Conservation (phyloP, 2,113 vertebrate species). For the Sander lucioperca region DNA sequence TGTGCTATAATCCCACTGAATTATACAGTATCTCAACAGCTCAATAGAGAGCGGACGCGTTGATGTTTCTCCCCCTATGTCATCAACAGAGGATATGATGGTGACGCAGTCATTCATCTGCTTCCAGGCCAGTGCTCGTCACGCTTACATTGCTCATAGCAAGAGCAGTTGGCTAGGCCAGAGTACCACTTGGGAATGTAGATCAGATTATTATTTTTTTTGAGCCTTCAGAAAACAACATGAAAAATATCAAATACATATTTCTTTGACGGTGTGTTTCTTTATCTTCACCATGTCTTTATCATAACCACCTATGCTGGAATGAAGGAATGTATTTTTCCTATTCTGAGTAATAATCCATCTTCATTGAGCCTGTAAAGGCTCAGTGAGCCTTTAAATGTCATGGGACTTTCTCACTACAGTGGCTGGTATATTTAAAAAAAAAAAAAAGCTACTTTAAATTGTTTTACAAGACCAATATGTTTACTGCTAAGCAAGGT, state of each 20-base stretch:
- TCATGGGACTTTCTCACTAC: conserved; percentile 29
- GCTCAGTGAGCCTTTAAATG: conserved; percentile 17
- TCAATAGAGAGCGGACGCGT: neutral
- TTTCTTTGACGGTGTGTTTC: neutral
- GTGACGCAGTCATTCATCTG: conserved; percentile 39
- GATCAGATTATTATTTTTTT: neutral
- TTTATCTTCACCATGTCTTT: neutral
- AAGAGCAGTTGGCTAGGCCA: conserved; percentile 5
- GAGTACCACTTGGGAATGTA: conserved; percentile 4
- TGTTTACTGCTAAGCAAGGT: conserved; percentile 57
- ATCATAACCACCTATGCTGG: neutral
- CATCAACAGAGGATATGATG: conserved; percentile 21
- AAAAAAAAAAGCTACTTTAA: conserved; percentile 36
- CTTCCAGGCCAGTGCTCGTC: conserved; percentile 16
- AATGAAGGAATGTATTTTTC: neutral
- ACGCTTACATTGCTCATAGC: conserved; percentile 4
- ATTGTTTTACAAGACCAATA: conserved; percentile 61
- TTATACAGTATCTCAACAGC: neutral
- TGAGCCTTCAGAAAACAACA: neutral
- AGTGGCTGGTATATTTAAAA: conserved; percentile 18
- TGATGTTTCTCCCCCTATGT: neutral
- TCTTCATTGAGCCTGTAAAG: conserved; percentile 10
- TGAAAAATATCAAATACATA: neutral
- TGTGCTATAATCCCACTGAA: neutral
- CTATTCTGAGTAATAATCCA: conserved; percentile 27